Percentiles rank a stretch among this genome's conserved stretches.
phyloP scores from a whole-genome alignment of 2,797 vertebrate species.

The Paedocypris micromegethes region DNA sequence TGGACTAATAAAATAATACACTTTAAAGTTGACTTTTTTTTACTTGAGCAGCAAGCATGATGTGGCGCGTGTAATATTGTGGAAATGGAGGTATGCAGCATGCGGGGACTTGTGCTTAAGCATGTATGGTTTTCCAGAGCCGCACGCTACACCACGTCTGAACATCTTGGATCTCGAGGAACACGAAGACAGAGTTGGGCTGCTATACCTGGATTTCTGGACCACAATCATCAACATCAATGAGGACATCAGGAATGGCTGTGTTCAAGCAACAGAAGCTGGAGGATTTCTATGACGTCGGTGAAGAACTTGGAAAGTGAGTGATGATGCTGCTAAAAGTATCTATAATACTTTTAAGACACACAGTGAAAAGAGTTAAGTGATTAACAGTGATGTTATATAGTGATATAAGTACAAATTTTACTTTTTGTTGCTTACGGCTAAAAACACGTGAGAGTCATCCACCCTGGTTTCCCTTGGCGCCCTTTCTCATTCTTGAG shows the following conservation, averaged over 20 bases:
- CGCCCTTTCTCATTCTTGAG: conserved; percentile 14
- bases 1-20: no score
- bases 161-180: conserved; percentile 10
- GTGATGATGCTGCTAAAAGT: conserved; percentile 34
- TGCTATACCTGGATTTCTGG: conserved; percentile 21
- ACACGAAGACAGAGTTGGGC: conserved; percentile 17
- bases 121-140: conserved; percentile 5
- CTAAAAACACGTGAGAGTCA: not conserved
- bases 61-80: not conserved
- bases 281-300: conserved; percentile 89
- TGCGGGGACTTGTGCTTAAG: conserved; percentile 58
- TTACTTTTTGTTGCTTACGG: not conserved
- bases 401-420: no score
- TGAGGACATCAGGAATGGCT: conserved; percentile 85
- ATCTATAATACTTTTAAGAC: no score
- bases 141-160: not conserved
- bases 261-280: conserved; percentile 92
- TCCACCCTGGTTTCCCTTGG: conserved; percentile 13
- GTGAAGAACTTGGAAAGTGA: conserved; percentile 90
- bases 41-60: not conserved
- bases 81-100: conserved; percentile 60
- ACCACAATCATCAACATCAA: conserved; percentile 60
- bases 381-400: no score
- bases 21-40: no score
- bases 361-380: no score